Evolutionary conservation across 2,888 invertebrate genomes (phyloP).

Genomic region (Rapana venosa): DNA sequence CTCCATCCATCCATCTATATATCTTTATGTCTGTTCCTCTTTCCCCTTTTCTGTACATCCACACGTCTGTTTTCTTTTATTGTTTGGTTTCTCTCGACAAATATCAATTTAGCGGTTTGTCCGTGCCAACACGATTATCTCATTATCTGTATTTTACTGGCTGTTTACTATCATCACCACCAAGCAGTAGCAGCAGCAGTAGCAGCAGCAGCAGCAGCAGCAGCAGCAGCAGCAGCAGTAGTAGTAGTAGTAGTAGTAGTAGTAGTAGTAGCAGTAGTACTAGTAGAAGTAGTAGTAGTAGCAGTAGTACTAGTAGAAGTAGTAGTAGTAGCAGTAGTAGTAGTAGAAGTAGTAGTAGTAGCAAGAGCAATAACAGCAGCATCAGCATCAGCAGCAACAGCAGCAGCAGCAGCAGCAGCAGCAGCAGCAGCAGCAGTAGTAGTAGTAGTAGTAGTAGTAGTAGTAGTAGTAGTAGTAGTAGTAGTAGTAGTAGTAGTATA

Average conservation of each 20-base stretch:
- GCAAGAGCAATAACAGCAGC: neutral
- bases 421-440: neutral
- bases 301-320: neutral
- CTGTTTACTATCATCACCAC: no score
- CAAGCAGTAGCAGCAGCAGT: neutral
- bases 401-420: neutral
- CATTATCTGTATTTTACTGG: no score
- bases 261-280: neutral
- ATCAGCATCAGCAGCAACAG: neutral
- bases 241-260: neutral
- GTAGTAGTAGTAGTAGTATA: slow-evolving; percentile 5
- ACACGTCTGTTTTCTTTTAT: no score
- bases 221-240: neutral
- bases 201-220: neutral
- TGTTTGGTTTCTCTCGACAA: no score
- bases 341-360: slow-evolving; percentile 3
- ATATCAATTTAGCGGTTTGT: no score
- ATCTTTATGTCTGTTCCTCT: no score
- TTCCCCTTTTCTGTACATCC: no score
- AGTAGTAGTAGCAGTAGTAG: neutral
- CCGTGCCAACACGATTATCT: no score
- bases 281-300: slow-evolving; percentile 4
- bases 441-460: slow-evolving; percentile 6
- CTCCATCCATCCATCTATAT: no score
- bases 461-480: slow-evolving; percentile 10